Conservation (phyloP, 2,113 vertebrate genomes). For the Burhinus bistriatus region DNA sequence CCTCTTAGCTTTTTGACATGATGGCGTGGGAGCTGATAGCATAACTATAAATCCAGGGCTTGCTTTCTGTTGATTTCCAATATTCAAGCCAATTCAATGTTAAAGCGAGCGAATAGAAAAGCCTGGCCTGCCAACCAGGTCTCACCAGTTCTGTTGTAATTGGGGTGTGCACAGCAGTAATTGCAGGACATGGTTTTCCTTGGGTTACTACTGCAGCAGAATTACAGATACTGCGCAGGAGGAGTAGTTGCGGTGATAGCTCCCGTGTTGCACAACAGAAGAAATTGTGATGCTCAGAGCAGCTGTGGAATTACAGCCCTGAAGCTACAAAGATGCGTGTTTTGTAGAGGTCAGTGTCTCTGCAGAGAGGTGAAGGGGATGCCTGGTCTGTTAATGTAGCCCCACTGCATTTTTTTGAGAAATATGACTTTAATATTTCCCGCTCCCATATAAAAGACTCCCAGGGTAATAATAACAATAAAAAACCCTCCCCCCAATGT, state of each 20-base stretch:
- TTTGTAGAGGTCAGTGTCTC: not conserved
- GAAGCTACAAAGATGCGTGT: not conserved
- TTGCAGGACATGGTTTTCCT: not conserved
- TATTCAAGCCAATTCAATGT: not conserved
- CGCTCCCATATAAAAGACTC: constrained; percentile 25
- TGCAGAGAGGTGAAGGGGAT: not conserved
- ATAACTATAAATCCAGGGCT: not conserved
- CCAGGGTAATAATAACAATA: constrained; percentile 47
- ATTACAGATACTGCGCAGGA: not conserved
- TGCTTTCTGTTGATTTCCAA: not conserved
- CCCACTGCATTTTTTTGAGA: not conserved
- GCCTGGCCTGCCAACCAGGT: not conserved
- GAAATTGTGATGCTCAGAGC: not conserved
- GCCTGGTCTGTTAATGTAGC: not conserved
- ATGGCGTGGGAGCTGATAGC: not conserved
- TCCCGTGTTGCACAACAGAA: not conserved
- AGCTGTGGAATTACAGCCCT: not conserved
- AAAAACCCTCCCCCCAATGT: constrained; percentile 4
- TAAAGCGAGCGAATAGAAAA: not conserved
- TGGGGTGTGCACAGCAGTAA: not conserved
- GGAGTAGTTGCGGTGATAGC: not conserved
- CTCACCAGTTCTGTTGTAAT: not conserved
- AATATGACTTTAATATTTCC: constrained; percentile 30
- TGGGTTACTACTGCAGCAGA: not conserved
- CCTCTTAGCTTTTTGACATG: not conserved